Evolutionary conservation across 2,888 invertebrate species (phyloP).

Genomic region (Melanophora roralis): DNA sequence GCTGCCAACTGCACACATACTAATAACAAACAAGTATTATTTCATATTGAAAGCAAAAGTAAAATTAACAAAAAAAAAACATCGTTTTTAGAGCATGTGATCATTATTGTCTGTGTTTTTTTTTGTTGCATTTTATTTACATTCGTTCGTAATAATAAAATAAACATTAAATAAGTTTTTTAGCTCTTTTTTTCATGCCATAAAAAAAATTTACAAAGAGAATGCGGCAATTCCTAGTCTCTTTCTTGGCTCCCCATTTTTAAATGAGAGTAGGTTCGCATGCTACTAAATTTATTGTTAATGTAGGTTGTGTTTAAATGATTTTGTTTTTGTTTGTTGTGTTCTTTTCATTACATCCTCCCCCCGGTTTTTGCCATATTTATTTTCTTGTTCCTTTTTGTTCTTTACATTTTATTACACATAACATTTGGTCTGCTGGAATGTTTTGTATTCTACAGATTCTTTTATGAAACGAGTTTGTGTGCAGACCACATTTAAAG

Average conservation of each 20-base stretch:
- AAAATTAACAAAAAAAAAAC: constrained; percentile 60
- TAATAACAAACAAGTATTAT: constrained; percentile 66
- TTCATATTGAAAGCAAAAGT: constrained; percentile 77
- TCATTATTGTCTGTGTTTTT: constrained; percentile 33
- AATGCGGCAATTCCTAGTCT: not conserved
- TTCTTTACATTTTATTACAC: not conserved
- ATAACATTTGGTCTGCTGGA: not conserved
- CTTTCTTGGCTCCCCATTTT: not conserved
- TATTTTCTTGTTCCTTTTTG: not conserved
- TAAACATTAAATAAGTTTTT: constrained; percentile 31
- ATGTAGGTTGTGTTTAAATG: constrained; percentile 61
- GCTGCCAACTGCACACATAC: constrained; percentile 23
- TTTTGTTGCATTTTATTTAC: not conserved
- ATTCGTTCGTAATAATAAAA: constrained; percentile 24
- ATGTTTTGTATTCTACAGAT: constrained; percentile 1
- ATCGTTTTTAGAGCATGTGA: constrained; percentile 58
- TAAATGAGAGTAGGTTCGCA: not conserved
- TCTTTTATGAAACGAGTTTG: not conserved
- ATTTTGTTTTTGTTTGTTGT: constrained; percentile 6
- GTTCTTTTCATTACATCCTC: constrained; percentile 3
- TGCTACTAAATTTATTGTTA: constrained; percentile 61
- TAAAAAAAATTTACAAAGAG: constrained; percentile 4
- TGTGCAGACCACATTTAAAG: not conserved
- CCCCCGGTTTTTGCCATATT: not conserved
- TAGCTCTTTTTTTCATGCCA: not conserved